Evolutionary conservation across 2,113 vertebrate species (phyloP).

Genomic region (Microtus pennsylvanicus): DNA sequence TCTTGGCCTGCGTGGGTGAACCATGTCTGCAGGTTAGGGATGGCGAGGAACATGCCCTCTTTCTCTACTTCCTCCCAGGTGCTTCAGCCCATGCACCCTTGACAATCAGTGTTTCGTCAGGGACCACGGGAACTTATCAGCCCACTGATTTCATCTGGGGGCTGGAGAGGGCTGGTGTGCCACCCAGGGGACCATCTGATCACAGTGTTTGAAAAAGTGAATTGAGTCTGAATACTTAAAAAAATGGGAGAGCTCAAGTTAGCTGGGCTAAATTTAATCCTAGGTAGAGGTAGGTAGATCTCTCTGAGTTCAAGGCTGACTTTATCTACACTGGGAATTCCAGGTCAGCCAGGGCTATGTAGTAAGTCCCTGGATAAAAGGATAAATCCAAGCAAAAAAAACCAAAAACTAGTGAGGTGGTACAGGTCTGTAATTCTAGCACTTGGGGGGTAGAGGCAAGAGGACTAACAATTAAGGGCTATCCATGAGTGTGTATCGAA

Average conservation of each 20-base stretch:
- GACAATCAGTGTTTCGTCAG: constrained; percentile 6
- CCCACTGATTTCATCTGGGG: neutral
- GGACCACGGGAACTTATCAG: neutral
- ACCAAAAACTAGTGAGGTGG: neutral
- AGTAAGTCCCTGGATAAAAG: neutral
- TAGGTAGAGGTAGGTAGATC: neutral
- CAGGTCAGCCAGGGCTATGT: neutral
- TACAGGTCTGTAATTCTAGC: neutral
- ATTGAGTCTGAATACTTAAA: neutral
- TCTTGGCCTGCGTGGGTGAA: too few relatives aligned
- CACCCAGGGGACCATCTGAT: neutral
- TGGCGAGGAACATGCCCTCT: neutral
- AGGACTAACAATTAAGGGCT: neutral
- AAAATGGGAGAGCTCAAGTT: neutral
- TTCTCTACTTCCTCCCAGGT: neutral
- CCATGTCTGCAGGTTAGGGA: neutral
- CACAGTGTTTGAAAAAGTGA: neutral
- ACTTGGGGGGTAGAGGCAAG: neutral
- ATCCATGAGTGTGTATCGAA: neutral
- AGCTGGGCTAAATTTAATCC: neutral
- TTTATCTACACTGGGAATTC: neutral
- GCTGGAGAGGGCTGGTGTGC: neutral
- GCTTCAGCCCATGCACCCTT: neutral
- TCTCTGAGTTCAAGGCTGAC: neutral
- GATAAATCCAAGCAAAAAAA: neutral